Evolutionary conservation across 2,888 invertebrate genomes (phyloP).

Genomic region (Calephelis perditalis): DNA sequence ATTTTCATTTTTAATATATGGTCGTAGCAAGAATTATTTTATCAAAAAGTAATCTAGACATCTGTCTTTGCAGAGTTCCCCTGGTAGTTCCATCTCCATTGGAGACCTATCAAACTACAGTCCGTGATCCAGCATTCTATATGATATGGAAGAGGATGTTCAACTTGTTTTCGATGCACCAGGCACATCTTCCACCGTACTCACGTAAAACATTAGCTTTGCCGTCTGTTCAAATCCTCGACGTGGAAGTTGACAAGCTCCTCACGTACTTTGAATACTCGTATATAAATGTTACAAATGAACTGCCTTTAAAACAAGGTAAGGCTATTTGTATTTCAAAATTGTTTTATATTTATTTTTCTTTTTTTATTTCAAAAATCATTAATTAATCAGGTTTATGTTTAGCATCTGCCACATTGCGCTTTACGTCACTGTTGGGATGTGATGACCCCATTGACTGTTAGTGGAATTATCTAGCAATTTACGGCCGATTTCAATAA

Average conservation of each 20-base stretch:
- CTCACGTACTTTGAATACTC: slow-evolving; percentile 83
- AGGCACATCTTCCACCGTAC: slow-evolving; percentile 78
- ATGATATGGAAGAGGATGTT: slow-evolving; percentile 80
- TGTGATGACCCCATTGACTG: too few relatives aligned
- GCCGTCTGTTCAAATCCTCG: slow-evolving; percentile 80
- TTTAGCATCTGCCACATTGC: too few relatives aligned
- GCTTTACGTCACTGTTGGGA: too few relatives aligned
- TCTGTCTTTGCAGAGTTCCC: slow-evolving; percentile 23
- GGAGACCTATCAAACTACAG: slow-evolving; percentile 81
- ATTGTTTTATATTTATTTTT: too few relatives aligned
- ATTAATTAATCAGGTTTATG: too few relatives aligned
- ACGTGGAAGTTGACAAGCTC: slow-evolving; percentile 81
- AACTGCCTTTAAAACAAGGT: slow-evolving; percentile 37
- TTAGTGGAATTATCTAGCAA: too few relatives aligned
- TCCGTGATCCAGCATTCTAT: slow-evolving; percentile 85
- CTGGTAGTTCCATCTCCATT: slow-evolving; percentile 78
- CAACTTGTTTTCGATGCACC: slow-evolving; percentile 78
- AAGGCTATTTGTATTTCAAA: too few relatives aligned
- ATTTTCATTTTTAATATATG: too few relatives aligned
- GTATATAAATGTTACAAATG: slow-evolving; percentile 79
- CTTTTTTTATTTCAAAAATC: too few relatives aligned
- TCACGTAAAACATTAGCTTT: slow-evolving; percentile 78
- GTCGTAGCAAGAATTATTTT: too few relatives aligned
- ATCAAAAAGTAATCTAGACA: too few relatives aligned
- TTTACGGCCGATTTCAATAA: too few relatives aligned